Evolutionary conservation across 1,140 invertebrate genomes (phyloP).

Genomic region (Gryllus bimaculatus): DNA sequence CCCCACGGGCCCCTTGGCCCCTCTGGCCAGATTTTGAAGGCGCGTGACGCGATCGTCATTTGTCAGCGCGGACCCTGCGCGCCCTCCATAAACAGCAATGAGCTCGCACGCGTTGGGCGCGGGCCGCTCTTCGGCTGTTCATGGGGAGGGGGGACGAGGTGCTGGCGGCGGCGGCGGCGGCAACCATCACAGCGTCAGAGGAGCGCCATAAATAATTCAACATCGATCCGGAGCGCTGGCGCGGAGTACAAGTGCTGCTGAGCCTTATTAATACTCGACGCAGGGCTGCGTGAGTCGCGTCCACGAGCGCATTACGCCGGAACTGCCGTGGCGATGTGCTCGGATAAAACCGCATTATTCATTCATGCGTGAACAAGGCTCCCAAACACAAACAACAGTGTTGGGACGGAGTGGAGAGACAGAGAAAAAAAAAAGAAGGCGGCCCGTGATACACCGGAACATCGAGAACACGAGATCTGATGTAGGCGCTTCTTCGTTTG

Average conservation of each 20-base stretch:
- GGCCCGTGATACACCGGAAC: no score
- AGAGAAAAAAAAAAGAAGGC: no score
- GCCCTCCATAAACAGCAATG: not conserved
- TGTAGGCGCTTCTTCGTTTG: no score
- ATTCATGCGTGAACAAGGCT: not conserved
- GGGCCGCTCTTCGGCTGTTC: no score
- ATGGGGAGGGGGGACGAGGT: not conserved
- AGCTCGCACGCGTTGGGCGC: not conserved
- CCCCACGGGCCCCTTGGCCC: no score
- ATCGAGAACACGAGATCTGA: no score
- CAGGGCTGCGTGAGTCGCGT: not conserved
- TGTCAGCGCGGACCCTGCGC: not conserved
- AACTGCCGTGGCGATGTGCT: not conserved
- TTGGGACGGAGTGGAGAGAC: not conserved
- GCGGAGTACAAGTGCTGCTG: not conserved
- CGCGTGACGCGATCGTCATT: not conserved
- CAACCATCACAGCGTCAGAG: not conserved
- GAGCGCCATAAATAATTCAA: not conserved
- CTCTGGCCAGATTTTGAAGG: not conserved
- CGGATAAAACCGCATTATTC: not conserved
- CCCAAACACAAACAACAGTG: not conserved
- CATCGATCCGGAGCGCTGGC: not conserved
- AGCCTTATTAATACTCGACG: not conserved
- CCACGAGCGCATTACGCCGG: no score
- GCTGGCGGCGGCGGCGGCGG: no score